Conservation (phyloP, 2,113 vertebrate species). For the Enhydra lutris region DNA sequence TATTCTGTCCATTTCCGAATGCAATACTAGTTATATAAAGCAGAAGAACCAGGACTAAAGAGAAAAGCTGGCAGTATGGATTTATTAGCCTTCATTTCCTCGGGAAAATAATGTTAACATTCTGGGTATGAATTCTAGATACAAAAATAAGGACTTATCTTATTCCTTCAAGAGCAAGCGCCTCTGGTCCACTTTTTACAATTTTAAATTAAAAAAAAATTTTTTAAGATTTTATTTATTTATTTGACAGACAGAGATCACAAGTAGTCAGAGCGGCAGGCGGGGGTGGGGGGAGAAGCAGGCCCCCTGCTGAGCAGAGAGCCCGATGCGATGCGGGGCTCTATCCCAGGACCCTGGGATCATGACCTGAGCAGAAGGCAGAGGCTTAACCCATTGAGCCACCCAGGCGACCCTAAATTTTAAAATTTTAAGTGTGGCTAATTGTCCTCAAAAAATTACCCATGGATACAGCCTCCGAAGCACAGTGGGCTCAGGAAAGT, state of each 20-base stretch:
- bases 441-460: not conserved
- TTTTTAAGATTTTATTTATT: no score
- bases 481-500: not conserved
- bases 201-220: not conserved
- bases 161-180: not conserved
- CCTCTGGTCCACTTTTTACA: not conserved
- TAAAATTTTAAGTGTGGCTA: not conserved
- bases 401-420: not conserved
- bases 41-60: not conserved
- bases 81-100: not conserved
- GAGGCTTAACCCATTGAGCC: no score
- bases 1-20: not conserved
- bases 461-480: not conserved
- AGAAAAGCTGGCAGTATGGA: not conserved
- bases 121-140: constrained; percentile 12
- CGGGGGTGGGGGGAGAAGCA: no score
- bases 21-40: not conserved
- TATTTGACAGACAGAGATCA: no score
- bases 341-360: no score
- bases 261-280: no score
- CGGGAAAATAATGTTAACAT: not conserved
- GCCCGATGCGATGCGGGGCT: no score
- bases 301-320: no score
- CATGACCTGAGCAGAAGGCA: no score
- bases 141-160: not conserved